These are phyloP conservation scores for Apistogramma diplotaenia DNA, from an alignment of 2,113 vertebrate species.

Conservation along the genomic window DNA sequence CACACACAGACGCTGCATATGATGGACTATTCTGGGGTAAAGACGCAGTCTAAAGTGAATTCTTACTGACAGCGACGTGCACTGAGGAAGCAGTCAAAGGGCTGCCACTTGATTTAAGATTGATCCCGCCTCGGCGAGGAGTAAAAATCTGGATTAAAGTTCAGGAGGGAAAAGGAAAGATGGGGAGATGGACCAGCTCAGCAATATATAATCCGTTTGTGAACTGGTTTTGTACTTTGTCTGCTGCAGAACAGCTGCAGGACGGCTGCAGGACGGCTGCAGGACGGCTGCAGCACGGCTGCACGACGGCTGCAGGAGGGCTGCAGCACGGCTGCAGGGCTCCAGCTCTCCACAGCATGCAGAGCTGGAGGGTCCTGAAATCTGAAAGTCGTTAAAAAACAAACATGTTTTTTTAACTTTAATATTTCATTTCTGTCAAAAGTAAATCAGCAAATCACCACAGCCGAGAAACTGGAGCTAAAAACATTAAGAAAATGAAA, in stretches of 20 bases:
- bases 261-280: no score
- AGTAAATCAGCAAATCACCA: not conserved
- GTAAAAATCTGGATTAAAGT: not conserved
- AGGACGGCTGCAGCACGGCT: no score
- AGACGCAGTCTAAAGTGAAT: constrained; percentile 14
- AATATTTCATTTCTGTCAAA: not conserved
- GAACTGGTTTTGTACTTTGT: not conserved
- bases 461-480: not conserved
- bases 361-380: not conserved
- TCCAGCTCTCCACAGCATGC: not conserved
- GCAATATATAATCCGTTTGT: not conserved
- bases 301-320: no score
- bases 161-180: not conserved
- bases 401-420: not conserved
- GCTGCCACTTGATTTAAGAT: not conserved
- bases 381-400: not conserved
- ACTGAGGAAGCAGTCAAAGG: not conserved
- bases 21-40: constrained; percentile 30
- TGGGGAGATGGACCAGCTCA: not conserved
- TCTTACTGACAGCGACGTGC: not conserved
- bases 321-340: no score
- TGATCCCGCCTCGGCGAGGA: not conserved
- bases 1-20: not conserved
- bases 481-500: not conserved
- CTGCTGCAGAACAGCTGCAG: no score